Evolutionary conservation across 1,140 invertebrate species (phyloP).

Genomic region (Cataglyphis hispanica): DNA sequence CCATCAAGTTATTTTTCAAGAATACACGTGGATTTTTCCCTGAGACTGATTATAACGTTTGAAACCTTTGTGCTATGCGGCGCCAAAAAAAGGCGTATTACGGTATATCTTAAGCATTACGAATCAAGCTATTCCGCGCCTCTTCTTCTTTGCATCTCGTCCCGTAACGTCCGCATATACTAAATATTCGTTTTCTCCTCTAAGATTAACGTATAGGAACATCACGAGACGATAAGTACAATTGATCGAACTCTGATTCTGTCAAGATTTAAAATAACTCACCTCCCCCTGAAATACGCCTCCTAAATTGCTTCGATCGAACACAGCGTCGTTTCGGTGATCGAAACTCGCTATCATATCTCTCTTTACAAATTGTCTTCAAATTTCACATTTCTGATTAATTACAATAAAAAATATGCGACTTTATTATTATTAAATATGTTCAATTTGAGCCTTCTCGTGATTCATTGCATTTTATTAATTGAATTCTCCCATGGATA

Average conservation of each 20-base stretch:
- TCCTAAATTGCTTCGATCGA: constrained; percentile 44
- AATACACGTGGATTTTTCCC: constrained; percentile 84
- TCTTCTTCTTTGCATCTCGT: not conserved
- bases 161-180: not conserved
- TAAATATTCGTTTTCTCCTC: not conserved
- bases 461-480: constrained; percentile 12
- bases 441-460: not conserved
- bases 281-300: constrained; percentile 2
- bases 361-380: not conserved
- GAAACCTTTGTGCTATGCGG: constrained; percentile 70
- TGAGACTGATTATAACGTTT: constrained; percentile 85
- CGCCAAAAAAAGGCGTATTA: constrained; percentile 65
- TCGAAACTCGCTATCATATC: constrained; percentile 3
- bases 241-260: constrained; percentile 28
- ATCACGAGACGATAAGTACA: constrained; percentile 37
- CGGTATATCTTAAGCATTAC: constrained; percentile 12
- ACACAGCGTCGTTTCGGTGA: not conserved
- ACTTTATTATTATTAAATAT: constrained; percentile 11
- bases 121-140: constrained; percentile 4
- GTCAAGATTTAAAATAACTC: constrained; percentile 41
- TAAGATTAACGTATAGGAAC: constrained; percentile 20
- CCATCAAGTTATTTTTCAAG: constrained; percentile 60
- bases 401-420: not conserved
- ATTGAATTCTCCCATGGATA: not conserved
- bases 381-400: not conserved